Base-by-base conservation (phyloP, 2,888 invertebrate genomes). In the Aleiodes testaceus region DNA sequence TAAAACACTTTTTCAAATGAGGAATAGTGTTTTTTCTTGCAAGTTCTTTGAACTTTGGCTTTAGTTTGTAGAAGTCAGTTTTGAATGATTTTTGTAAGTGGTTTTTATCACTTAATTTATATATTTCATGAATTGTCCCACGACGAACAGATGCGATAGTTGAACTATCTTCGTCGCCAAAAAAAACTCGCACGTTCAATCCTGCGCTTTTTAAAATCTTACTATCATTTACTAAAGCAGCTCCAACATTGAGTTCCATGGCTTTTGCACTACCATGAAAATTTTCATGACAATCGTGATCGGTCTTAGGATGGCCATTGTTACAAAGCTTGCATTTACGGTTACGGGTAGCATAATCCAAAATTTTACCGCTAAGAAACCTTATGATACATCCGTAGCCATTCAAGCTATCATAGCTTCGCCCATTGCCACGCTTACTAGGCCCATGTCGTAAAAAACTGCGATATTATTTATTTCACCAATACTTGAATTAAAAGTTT, bases 251-350 rank as follows among this genome's bases (percentile, higher is more conserved):
- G 18, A 42, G 42, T 16, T 61, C 61, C 61, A 61, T 44, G 2
- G 42, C 44, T 18, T 61, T 61, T 11, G 42, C 61, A 16, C 61
- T 61, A 14, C 61, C 61, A 11, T 42, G 18, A 18, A 42, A 61
- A 18, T 61, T 61, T 11, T 16, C 42, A 5, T 42, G 44, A 61
- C 61, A 61, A 42, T 42, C 44, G 14, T 61, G 61, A 14, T 75
- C 66, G 0, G 73, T 66, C 12, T 45, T 36, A n/a, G 66, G 66
- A 6, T 16, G n/a, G 9, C 77, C 74, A 14, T 12, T 6, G 67
- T 77, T 74, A 69, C 78, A 80, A 45, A 49, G 49, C 9, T 65
- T 50, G 52, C 77, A 79, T 66, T 75, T 75, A 11, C 77, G 59
- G 36, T 74, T 77, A 22, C 73, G 4, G 9, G 74, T 73, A 3